Conservation (phyloP, 2,113 vertebrate genomes). For the Odontophorus gujanensis region DNA sequence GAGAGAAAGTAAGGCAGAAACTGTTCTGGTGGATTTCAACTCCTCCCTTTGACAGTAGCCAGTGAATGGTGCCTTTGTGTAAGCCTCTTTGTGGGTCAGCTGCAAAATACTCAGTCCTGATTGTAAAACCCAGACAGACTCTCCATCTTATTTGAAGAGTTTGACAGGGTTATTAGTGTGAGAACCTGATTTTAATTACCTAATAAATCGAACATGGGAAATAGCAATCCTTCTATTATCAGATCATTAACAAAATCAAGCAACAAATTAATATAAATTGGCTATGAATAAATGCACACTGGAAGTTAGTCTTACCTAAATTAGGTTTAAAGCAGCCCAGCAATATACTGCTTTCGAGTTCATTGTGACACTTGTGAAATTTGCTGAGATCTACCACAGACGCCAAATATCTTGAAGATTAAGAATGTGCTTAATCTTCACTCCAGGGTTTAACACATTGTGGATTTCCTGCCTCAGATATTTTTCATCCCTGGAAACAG, state of each 20-base stretch:
- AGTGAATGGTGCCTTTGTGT: background rate
- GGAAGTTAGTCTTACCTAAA: background rate
- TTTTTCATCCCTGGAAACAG: background rate
- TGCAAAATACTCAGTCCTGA: background rate
- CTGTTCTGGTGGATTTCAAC: background rate
- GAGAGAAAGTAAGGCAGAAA: background rate
- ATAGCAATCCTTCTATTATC: background rate
- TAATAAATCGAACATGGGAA: background rate
- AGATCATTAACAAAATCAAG: background rate
- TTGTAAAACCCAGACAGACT: rapidly evolving
- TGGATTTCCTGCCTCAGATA: background rate
- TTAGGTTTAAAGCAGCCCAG: background rate
- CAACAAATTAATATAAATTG: conserved; percentile 1
- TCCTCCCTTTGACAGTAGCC: background rate
- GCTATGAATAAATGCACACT: background rate
- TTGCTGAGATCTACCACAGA: background rate
- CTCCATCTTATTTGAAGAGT: background rate
- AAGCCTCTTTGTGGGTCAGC: background rate
- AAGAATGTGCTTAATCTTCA: background rate
- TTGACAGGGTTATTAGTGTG: background rate
- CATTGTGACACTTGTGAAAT: background rate
- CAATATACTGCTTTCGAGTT: background rate
- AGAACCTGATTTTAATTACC: conserved; percentile 15
- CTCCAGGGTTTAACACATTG: rapidly evolving
- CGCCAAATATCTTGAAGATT: background rate